phyloP scores from a whole-genome alignment of 2,113 vertebrate genomes.

The Siphamia tubifer region DNA sequence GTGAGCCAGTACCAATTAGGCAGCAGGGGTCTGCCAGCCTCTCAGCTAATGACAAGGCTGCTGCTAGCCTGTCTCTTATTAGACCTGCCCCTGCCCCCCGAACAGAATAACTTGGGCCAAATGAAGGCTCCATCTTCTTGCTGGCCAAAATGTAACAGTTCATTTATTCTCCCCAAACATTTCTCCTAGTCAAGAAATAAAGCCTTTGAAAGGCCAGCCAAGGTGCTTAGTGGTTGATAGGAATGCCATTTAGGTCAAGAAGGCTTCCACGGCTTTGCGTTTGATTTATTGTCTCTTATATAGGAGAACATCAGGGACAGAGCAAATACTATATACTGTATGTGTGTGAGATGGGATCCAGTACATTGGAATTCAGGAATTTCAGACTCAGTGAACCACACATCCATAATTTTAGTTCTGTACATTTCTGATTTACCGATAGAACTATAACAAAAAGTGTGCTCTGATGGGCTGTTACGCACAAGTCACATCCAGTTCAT shows the following conservation, averaged over 20 bases:
- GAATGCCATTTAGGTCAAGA: slow-evolving; percentile 69
- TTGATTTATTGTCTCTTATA: slow-evolving; percentile 67
- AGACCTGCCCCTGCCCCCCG: slow-evolving; percentile 53
- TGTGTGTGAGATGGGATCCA: slow-evolving; percentile 52
- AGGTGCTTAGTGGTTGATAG: slow-evolving; percentile 66
- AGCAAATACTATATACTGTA: slow-evolving; percentile 6
- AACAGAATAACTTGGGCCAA: slow-evolving; percentile 64
- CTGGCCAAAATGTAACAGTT: slow-evolving; percentile 73
- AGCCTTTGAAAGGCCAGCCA: slow-evolving; percentile 64
- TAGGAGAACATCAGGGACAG: slow-evolving; percentile 39
- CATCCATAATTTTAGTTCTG: slow-evolving; percentile 50
- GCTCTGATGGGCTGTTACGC: slow-evolving; percentile 39
- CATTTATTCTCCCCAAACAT: slow-evolving; percentile 74
- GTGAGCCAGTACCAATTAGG: slow-evolving; percentile 74
- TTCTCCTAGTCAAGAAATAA: slow-evolving; percentile 54
- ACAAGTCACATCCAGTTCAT: slow-evolving; percentile 20
- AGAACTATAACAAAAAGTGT: slow-evolving; percentile 52
- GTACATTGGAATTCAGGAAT: slow-evolving; percentile 47
- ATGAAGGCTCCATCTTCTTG: slow-evolving; percentile 59
- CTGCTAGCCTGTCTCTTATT: slow-evolving; percentile 69
- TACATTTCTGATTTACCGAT: slow-evolving; percentile 44
- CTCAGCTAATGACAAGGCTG: slow-evolving; percentile 72
- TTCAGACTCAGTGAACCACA: slow-evolving; percentile 45
- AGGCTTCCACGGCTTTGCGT: slow-evolving; percentile 49
- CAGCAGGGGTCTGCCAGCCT: slow-evolving; percentile 71